Evolutionary conservation across 2,797 vertebrate genomes (phyloP).

Genomic region (Hypotaenidia okinawae): DNA sequence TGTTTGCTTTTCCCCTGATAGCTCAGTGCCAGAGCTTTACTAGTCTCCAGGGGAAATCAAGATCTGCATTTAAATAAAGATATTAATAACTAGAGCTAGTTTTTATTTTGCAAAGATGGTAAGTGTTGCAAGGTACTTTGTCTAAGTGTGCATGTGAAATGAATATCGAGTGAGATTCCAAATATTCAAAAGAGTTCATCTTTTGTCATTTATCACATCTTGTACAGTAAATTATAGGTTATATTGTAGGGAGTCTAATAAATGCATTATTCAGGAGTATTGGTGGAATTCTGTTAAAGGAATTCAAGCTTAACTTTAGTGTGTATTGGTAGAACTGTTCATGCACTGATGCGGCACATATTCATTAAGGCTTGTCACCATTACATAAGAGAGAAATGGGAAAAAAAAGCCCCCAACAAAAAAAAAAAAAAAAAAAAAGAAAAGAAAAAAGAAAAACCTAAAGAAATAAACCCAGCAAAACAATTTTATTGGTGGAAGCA

Average conservation of each 20-base stretch:
- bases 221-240: conserved; percentile 56
- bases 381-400: neutral
- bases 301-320: neutral
- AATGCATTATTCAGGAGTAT: conserved; percentile 44
- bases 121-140: conserved; percentile 59
- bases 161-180: conserved; percentile 48
- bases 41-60: conserved; percentile 56
- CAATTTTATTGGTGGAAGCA: neutral
- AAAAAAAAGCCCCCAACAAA: neutral
- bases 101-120: conserved; percentile 53
- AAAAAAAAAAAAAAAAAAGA: neutral
- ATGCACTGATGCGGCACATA: neutral
- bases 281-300: conserved; percentile 29
- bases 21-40: conserved; percentile 30
- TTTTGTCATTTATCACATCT: conserved; percentile 55
- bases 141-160: conserved; percentile 47
- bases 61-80: conserved; percentile 73
- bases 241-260: conserved; percentile 51
- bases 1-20: conserved; percentile 43
- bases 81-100: conserved; percentile 67
- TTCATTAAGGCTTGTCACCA: neutral
- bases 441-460: neutral
- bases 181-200: conserved; percentile 44
- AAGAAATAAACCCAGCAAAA: neutral
- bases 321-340: neutral